Evolutionary conservation across 2,797 vertebrate genomes (phyloP).

Genomic region (Pantherophis alleghaniensis): DNA sequence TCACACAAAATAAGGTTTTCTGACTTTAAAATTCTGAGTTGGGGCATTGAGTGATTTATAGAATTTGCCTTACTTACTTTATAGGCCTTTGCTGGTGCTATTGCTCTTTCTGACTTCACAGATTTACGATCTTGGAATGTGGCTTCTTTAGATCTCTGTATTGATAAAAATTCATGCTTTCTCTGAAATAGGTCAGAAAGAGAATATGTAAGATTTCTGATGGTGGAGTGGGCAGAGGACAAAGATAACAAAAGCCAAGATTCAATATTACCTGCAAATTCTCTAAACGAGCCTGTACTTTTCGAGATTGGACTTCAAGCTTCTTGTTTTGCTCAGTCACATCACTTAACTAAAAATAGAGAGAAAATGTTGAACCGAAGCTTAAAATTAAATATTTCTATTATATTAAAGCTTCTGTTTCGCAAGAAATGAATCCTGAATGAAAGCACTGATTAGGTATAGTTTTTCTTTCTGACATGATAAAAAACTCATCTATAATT

Average conservation of each 20-base stretch:
- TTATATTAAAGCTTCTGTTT: background rate
- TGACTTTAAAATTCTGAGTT: background rate
- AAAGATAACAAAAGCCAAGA: background rate
- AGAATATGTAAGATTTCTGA: slow-evolving; percentile 25
- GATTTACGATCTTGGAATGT: slow-evolving; percentile 64
- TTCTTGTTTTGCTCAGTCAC: slow-evolving; percentile 81
- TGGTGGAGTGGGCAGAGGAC: background rate
- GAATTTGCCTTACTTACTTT: slow-evolving; percentile 69
- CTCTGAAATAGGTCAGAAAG: slow-evolving; percentile 71
- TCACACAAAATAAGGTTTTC: background rate
- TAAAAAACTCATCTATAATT: background rate
- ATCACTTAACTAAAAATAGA: slow-evolving; percentile 77
- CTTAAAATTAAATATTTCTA: background rate
- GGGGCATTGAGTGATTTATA: background rate
- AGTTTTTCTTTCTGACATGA: background rate
- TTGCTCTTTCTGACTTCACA: slow-evolving; percentile 72
- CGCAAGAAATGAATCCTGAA: background rate
- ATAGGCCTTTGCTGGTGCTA: slow-evolving; percentile 60
- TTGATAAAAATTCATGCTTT: slow-evolving; percentile 75
- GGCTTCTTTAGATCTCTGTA: slow-evolving; percentile 67
- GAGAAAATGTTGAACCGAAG: slow-evolving; percentile 43
- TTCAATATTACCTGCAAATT: slow-evolving; percentile 82
- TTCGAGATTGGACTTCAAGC: slow-evolving; percentile 81
- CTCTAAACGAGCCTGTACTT: slow-evolving; percentile 83
- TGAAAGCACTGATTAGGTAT: background rate